Percentiles rank a stretch among this genome's conserved stretches.
phyloP scores from a whole-genome alignment of 30 jellyfish, hydroid and myxozoan species.

The Rhopilema esculentum region DNA sequence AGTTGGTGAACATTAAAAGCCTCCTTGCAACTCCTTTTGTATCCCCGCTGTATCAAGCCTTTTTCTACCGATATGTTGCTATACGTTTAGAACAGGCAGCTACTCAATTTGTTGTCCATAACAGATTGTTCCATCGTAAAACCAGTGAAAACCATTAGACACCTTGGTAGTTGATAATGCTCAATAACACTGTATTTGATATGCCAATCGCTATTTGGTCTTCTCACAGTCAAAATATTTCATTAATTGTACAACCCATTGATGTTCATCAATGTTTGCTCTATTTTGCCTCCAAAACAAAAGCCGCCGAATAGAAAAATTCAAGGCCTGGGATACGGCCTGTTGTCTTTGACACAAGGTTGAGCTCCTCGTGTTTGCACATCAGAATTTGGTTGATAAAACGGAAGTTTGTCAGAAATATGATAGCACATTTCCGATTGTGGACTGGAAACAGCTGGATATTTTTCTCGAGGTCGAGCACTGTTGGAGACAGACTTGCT shows the following conservation, averaged over 20 bases:
- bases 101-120: too few relatives aligned
- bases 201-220: neutral
- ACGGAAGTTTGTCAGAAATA: conserved; percentile 38
- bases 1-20: too few relatives aligned
- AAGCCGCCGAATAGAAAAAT: neutral
- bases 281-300: neutral
- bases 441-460: conserved; percentile 31
- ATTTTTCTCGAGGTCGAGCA: neutral
- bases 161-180: too few relatives aligned
- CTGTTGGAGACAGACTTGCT: neutral
- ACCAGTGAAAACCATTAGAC: too few relatives aligned
- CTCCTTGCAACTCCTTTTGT: too few relatives aligned
- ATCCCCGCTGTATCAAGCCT: too few relatives aligned
- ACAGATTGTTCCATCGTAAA: too few relatives aligned
- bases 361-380: neutral
- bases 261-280: neutral
- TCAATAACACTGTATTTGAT: too few relatives aligned
- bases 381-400: neutral
- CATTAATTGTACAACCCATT: neutral
- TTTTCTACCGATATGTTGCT: too few relatives aligned
- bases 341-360: neutral
- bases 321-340: neutral
- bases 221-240: neutral
- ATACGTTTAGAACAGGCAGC: too few relatives aligned
- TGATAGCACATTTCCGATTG: conserved; percentile 38